phyloP scores from a whole-genome alignment of 2,113 vertebrate genomes.

The Hirundichthys speculiger region DNA sequence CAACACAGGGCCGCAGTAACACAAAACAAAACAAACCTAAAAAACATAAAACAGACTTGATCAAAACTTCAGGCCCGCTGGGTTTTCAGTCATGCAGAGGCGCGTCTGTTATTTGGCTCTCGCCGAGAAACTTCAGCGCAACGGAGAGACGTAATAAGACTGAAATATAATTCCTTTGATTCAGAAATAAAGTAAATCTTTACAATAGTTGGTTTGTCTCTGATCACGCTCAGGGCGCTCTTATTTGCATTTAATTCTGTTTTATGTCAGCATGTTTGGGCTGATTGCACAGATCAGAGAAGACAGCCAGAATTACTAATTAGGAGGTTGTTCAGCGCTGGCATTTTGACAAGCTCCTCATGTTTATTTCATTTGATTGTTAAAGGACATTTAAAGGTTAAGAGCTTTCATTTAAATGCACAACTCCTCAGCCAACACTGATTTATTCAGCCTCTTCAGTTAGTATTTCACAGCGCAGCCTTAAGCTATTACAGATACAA shows the following conservation, averaged over 20 bases:
- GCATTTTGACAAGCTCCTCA: neutral
- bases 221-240: neutral
- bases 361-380: conserved; percentile 24
- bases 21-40: too few species aligned
- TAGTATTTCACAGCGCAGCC: conserved; percentile 1
- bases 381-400: conserved; percentile 8
- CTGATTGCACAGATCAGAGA: conserved; percentile 6
- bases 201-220: conserved; percentile 1
- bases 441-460: neutral
- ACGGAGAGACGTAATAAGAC: neutral
- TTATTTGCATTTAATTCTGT: conserved; percentile 8
- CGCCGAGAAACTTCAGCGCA: conserved; percentile 4
- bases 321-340: neutral
- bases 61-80: neutral
- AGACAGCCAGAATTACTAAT: conserved; percentile 8
- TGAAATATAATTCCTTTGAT: conserved; percentile 1
- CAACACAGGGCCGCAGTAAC: too few species aligned
- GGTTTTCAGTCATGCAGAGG: neutral
- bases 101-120: conserved; percentile 1
- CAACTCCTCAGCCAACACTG: neutral
- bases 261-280: neutral
- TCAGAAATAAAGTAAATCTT: neutral
- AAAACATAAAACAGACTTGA: too few species aligned
- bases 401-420: conserved; percentile 2
- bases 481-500: too few species aligned